Percentiles rank a stretch among this genome's conserved stretches.
Evolutionary conservation across 2,888 invertebrate genomes (phyloP).

Genomic region (Dysmachus trigonus): DNA sequence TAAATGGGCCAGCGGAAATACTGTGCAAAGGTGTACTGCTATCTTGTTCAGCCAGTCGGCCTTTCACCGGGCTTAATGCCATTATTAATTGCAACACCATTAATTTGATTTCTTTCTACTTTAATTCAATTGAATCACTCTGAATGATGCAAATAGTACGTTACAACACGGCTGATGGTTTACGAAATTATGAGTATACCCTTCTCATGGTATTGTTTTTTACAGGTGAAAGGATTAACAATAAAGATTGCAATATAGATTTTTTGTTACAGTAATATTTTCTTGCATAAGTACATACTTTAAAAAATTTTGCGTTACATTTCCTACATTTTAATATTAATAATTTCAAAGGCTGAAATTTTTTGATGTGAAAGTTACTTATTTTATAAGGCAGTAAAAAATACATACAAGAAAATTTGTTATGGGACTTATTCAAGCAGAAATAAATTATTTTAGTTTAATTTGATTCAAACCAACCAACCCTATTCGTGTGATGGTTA

Average conservation of each 20-base stretch:
- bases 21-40: neutral
- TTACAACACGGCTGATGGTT: too few species aligned
- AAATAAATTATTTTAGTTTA: too few species aligned
- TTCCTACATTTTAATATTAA: too few species aligned
- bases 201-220: neutral
- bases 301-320: neutral
- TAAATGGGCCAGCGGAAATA: neutral
- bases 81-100: slow-evolving; percentile 35
- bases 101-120: neutral
- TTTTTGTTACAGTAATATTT: neutral
- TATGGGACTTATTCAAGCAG: too few species aligned
- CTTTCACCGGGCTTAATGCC: neutral
- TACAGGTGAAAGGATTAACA: neutral
- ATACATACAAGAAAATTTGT: too few species aligned
- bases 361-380: too few species aligned
- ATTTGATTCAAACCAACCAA: too few species aligned
- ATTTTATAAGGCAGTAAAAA: too few species aligned
- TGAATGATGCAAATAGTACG: neutral
- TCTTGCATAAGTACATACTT: neutral
- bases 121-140: neutral
- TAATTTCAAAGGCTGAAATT: too few species aligned
- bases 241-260: neutral
- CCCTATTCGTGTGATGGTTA: too few species aligned
- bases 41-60: neutral
- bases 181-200: too few species aligned